Conservation (phyloP, 2,888 invertebrate species). For the Drosophila conformis region DNA sequence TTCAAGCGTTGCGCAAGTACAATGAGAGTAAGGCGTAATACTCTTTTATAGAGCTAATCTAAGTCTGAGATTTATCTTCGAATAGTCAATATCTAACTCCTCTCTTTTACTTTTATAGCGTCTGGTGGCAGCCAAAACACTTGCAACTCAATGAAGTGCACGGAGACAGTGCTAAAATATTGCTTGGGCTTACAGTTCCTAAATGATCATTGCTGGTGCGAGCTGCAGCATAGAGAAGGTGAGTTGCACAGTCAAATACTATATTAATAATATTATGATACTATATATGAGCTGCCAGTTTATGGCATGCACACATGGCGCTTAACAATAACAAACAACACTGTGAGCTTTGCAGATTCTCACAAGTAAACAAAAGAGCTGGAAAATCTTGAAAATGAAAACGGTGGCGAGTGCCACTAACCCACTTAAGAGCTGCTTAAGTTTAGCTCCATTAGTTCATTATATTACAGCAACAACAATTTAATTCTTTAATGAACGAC, state of each 20-base stretch:
- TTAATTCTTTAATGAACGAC: constrained; percentile 57
- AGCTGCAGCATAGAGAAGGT: constrained; percentile 84
- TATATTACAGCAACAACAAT: constrained; percentile 36
- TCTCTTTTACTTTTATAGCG: constrained; percentile 57
- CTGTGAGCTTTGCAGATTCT: constrained; percentile 50
- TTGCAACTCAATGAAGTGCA: constrained; percentile 79
- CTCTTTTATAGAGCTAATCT: neutral
- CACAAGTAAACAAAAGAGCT: constrained; percentile 65
- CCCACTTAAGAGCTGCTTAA: constrained; percentile 62
- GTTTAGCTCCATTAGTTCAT: constrained; percentile 66
- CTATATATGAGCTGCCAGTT: constrained; percentile 53
- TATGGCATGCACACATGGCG: constrained; percentile 52
- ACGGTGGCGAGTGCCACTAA: constrained; percentile 71
- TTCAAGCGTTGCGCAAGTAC: constrained; percentile 73
- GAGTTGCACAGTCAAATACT: constrained; percentile 48
- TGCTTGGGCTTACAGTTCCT: constrained; percentile 83
- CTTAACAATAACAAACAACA: constrained; percentile 56
- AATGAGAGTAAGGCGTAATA: constrained; percentile 78
- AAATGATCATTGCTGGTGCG: constrained; percentile 85
- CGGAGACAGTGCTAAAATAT: constrained; percentile 78
- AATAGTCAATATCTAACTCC: neutral
- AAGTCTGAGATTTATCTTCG: neutral
- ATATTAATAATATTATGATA: constrained; percentile 18
- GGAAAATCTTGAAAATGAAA: constrained; percentile 39
- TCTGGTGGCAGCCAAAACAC: constrained; percentile 55